Base-by-base conservation (phyloP, 2,797 vertebrate species). In the Vireo griseus region DNA sequence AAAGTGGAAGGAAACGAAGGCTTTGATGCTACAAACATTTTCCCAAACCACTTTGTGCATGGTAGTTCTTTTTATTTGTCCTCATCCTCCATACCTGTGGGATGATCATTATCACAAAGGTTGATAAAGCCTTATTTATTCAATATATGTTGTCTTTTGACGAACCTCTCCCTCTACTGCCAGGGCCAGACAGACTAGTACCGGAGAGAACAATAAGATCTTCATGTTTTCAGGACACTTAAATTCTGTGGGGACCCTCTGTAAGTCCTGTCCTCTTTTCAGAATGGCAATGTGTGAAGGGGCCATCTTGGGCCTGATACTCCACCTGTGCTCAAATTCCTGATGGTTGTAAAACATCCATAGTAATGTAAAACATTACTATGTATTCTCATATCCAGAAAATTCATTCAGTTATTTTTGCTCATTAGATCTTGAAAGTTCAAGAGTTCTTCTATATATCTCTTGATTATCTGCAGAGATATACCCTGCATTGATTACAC, bases 131-230 rank as follows among this genome's bases (percentile, higher is more conserved):
- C 16, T 77, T 35, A 21, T 61, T 86, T 52, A 71, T 82, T 80
- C 74, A 13, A 26, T 33, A 20, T 18, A n/a, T 4, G 1, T 16
- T 87, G 16, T 40, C 37, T 54, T 39, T 29, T 72, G 66, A 37
- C 1, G 3, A 22, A 50, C 19, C n/a, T 72, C 77, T 90, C 29
- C 14, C 35, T 54, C 26, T 57, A 11, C 17, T 65, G 15, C 39
- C 75, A 40, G 25, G 35, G 7, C 9, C 50, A 78, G 42, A 69
- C 69, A 71, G 28, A 55, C 15, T 42, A 2, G 35, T 51, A n/a
- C 16, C 48, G 42, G 28, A 74, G 35, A 67, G 12, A 80, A 44
- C 14, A 55, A 59, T 9, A 39, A 0, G 0, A 6, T 50, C 48
- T 78, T 67, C 5, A 2, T 21, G 6, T 61, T 87, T 73, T 61